phyloP scores from a whole-genome alignment of 1,140 invertebrate genomes.

The Yoshiicerus persimilis region DNA sequence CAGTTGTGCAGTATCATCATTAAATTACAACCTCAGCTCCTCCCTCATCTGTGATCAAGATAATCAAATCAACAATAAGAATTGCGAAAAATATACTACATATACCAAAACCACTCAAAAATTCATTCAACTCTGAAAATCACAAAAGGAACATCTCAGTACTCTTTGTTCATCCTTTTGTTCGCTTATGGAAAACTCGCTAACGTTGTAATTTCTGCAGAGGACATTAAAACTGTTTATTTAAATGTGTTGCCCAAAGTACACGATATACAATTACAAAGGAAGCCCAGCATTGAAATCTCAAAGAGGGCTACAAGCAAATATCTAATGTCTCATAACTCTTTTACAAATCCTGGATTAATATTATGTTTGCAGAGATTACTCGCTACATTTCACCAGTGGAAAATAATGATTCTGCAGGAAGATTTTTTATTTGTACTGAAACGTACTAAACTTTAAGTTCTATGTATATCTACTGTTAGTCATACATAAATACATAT shows the following conservation, averaged over 20 bases:
- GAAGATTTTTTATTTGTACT: not conserved
- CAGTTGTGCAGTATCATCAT: constrained; percentile 15
- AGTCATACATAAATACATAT: not conserved
- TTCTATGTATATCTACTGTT: not conserved
- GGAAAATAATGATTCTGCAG: no score
- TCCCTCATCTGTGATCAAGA: constrained; percentile 47
- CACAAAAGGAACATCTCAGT: not conserved
- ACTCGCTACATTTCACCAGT: not conserved
- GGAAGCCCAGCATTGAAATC: not conserved
- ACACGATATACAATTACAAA: not conserved
- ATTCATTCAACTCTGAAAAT: not conserved
- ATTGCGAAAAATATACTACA: not conserved
- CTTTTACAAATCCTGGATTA: not conserved
- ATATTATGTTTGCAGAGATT: not conserved
- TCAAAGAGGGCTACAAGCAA: not conserved
- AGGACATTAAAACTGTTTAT: not conserved
- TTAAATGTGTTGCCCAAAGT: not conserved
- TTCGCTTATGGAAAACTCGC: not conserved
- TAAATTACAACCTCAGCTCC: constrained; percentile 17
- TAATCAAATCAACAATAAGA: constrained; percentile 37
- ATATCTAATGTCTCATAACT: not conserved
- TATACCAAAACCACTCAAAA: not conserved
- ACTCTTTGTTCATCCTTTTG: not conserved
- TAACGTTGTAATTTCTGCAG: not conserved
- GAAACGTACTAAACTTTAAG: not conserved